Evolutionary conservation across 2,113 vertebrate species (phyloP).

Genomic region (Gobiocypris rarus): DNA sequence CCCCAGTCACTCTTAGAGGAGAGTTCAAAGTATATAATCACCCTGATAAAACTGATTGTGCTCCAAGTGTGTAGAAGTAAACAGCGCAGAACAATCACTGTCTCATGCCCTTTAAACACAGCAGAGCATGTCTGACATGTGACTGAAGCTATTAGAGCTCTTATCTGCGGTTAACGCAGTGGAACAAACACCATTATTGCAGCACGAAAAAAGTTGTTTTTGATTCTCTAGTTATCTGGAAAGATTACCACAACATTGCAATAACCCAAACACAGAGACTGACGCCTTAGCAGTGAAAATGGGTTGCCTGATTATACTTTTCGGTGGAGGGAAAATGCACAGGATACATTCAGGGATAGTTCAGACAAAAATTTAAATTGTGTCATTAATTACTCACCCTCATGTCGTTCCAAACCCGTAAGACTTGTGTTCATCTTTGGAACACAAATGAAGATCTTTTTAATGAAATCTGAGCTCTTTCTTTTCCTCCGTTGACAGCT

Average conservation of each 20-base stretch:
- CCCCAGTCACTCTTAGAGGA: conserved; percentile 6
- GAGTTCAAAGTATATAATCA: conserved; percentile 31
- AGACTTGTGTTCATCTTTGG: too few relatives aligned
- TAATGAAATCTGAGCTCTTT: too few relatives aligned
- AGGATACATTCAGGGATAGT: too few relatives aligned
- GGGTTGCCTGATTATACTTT: too few relatives aligned
- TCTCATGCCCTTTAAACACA: conserved; percentile 17
- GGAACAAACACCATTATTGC: not conserved
- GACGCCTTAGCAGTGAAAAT: not conserved
- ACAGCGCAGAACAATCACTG: conserved; percentile 26
- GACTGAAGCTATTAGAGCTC: conserved; percentile 26
- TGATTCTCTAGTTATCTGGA: not conserved
- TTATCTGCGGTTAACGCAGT: conserved; percentile 9
- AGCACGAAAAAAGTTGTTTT: conserved; percentile 19
- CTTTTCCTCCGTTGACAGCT: too few relatives aligned
- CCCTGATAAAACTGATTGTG: conserved; percentile 37
- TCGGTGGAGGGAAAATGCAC: too few relatives aligned
- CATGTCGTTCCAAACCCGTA: too few relatives aligned
- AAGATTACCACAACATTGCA: conserved; percentile 31
- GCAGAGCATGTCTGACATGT: conserved; percentile 38
- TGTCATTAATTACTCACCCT: too few relatives aligned
- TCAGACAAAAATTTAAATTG: too few relatives aligned
- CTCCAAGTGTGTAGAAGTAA: conserved; percentile 18
- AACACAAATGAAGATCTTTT: too few relatives aligned
- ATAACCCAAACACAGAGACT: not conserved